Conservation (phyloP, 1,140 invertebrate species). For the Agrilus planipennis region DNA sequence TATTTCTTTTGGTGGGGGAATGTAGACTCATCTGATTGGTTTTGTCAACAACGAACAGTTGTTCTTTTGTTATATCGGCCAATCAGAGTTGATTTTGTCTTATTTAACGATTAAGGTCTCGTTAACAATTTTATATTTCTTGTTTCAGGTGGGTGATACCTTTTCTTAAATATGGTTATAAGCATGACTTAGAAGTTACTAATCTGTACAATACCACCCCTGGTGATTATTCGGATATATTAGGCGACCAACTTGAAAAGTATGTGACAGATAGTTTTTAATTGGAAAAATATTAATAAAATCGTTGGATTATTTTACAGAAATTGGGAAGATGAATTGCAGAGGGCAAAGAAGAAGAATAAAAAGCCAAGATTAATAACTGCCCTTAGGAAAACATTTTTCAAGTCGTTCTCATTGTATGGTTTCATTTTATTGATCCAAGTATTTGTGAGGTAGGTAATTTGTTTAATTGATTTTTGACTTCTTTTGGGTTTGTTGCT, state of each 20-base stretch:
- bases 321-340: conserved; percentile 39
- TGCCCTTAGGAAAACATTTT: conserved; percentile 34
- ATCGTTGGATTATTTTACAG: conserved; percentile 30
- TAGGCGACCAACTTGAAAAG: conserved; percentile 51
- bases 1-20: no score
- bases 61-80: no score
- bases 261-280: conserved; percentile 31
- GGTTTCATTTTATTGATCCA: conserved; percentile 24
- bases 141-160: conserved; percentile 50
- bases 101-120: not conserved
- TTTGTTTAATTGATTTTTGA: conserved; percentile 3
- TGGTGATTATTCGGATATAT: conserved; percentile 41
- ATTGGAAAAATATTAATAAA: no score
- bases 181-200: conserved; percentile 51
- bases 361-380: conserved; percentile 34
- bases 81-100: no score
- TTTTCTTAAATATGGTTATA: conserved; percentile 53
- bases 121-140: conserved; percentile 4
- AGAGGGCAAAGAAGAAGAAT: conserved; percentile 25
- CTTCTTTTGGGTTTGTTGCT: no score
- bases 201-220: conserved; percentile 58
- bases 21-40: no score
- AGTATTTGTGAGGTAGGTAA: no score
- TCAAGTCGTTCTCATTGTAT: conserved; percentile 18
- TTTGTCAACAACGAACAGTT: no score